Conservation (phyloP, 2,113 vertebrate genomes). For the Narcine bancroftii region DNA sequence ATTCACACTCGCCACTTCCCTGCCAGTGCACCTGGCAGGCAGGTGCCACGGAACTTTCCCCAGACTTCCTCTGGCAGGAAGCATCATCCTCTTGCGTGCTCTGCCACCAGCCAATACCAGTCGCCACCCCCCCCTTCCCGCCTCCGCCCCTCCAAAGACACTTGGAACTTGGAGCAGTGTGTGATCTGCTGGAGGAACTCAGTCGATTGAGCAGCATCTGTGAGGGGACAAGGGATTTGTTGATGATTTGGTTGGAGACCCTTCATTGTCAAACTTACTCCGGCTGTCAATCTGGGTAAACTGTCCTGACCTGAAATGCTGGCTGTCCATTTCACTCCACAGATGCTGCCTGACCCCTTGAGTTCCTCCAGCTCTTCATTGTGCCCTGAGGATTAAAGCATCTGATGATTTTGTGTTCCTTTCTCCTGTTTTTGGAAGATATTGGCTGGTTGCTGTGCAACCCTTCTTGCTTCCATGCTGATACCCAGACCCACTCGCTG, state of each 20-base stretch:
- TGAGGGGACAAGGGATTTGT: too few relatives aligned
- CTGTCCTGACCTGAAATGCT: too few relatives aligned
- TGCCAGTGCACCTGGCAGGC: neutral
- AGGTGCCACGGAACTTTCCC: neutral
- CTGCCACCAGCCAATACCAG: neutral
- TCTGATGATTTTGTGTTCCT: neutral
- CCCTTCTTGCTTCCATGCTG: neutral
- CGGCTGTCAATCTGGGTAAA: too few relatives aligned
- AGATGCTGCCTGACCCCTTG: too few relatives aligned
- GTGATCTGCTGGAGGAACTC: too few relatives aligned
- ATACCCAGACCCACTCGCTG: neutral
- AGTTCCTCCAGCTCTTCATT: too few relatives aligned
- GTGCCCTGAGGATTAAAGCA: too few relatives aligned
- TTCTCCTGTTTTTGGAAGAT: neutral
- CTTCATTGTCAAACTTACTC: too few relatives aligned
- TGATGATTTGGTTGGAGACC: too few relatives aligned
- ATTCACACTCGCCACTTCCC: neutral
- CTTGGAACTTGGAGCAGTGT: too few relatives aligned
- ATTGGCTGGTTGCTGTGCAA: neutral
- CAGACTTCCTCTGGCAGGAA: neutral
- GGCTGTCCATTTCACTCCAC: too few relatives aligned
- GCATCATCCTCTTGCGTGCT: neutral
- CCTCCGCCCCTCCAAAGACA: neutral
- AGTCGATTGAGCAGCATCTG: too few relatives aligned
- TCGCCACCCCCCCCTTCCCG: accelerated